Evolutionary conservation across 2,797 vertebrate genomes (phyloP), one percentile per base, ranked within the genome.

Genomic region (Catharus ustulatus): DNA sequence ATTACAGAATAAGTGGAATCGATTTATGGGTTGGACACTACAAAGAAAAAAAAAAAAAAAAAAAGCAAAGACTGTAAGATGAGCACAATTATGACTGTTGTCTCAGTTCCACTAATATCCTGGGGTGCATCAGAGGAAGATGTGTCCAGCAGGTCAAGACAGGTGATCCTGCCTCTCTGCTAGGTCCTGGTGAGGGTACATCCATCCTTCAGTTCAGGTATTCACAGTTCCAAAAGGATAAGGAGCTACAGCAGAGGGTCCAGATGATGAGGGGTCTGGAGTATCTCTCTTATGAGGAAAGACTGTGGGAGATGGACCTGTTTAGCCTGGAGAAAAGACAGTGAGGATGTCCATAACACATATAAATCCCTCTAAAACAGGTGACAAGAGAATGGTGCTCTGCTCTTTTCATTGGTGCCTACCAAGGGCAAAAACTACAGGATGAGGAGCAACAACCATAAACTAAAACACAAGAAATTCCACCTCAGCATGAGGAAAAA

Each of bases 361-460:
- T 7, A 15, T 7, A 15, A 43, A 26, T 24, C 45, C 18, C 16
- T 22, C 29, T n/a, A 51, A 45, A 30, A 19, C 6, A 36, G 15
- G 9, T 43, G 36, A 20, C 8, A 15, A 15, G 27, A 23, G 20
- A 29, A 24, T 18, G 11, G 17, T 48, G 40, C 34, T 10, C 9
- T 9, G 5, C 32, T 18, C 16, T 24, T 38, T n/a, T 9, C 63
- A 57, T 19, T 3, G 14, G 15, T 64, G 24, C 24, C 17, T 13
- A 16, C 17, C 0, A 0, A 46, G n/a, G n/a, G 13, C 5, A 45
- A 20, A 0, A 3, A 20, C 59, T 26, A n/a, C 36, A 55, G 27
- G 22, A 34, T 5, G 11, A 62, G 54, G 27, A 43, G 6, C 7
- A 82, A 6, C 1, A 6, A 36, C 15, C 27, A 14, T 32, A 29